Evolutionary conservation across 2,113 vertebrate genomes (phyloP), one percentile per base, ranked within the genome.

Genomic region (Solea solea): DNA sequence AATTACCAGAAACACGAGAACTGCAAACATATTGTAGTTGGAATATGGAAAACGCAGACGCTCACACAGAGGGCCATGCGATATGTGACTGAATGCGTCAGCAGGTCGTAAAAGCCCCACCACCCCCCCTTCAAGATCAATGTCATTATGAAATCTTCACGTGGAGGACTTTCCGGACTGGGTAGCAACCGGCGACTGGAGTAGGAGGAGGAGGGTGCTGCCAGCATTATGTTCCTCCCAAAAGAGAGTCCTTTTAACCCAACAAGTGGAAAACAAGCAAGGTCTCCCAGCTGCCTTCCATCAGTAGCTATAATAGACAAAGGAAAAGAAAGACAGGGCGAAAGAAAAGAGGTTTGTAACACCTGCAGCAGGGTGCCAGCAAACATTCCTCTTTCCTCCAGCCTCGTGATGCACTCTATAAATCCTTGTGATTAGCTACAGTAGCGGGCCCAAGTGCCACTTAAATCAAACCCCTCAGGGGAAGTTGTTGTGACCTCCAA

Each of bases 361-460:
- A 90, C 86, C 89, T 90, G 82, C 77, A 78, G 64, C 64, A 57
- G 81, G 76, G 76, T 85, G 78, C 78, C 84, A 74, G 80, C 72
- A 90, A 85, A 82, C 67, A 84, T 76, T 57, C 75, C 68, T 52
- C 8, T 51, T 64, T 79, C 62, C 78, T 78, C 63, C 13, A 42
- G 65, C 81, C 78, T 46, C 61, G 25, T 56, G 78, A 88, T 87
- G 67, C 89, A 91, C 89, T 78, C 84, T 45, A 90, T 91, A 91
- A 93, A 92, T 88, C 75, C 78, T 59, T 57, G 46, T 84, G 79
- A 89, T 89, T 92, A 79, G 86, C 80, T 91, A 89, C 88, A 83
- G 89, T 88, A 85, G 82, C 76, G 0, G 28, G 42, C 52, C 66
- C 76, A 83, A 87, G 76, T 78, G 74, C 60, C 81, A 82, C 77